A percentile compares a stretch with the other conserved stretches of the same genome.
phyloP scores from a whole-genome alignment of 2,888 invertebrate genomes.

The Chymomyza caudatula region DNA sequence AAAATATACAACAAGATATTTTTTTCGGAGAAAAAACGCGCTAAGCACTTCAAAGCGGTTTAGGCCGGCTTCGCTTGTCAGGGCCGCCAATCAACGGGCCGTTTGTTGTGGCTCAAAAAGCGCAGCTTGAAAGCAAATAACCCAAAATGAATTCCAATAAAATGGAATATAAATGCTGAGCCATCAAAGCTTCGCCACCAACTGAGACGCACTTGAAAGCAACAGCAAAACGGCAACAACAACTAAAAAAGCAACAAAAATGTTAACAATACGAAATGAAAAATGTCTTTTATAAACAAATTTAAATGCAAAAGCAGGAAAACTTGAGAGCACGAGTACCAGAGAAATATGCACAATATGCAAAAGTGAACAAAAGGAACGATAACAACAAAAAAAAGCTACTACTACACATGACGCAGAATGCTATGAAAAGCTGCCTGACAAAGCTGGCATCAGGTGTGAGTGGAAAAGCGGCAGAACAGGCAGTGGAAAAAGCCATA shows the following conservation, averaged over 20 bases:
- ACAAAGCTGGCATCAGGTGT: background rate
- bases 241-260: conserved; percentile 25
- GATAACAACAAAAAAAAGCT: conserved; percentile 22
- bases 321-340: conserved; percentile 33
- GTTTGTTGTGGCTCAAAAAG: conserved; percentile 51
- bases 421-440: conserved; percentile 33
- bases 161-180: conserved; percentile 59
- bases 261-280: conserved; percentile 14
- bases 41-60: conserved; percentile 36
- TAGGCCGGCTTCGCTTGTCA: conserved; percentile 19
- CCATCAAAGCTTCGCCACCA: conserved; percentile 56
- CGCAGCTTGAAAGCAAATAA: conserved; percentile 60
- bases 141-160: conserved; percentile 63
- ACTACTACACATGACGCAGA: conserved; percentile 1
- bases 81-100: conserved; percentile 54
- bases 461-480: background rate
- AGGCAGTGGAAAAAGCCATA: conserved; percentile 13
- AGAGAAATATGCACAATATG: conserved; percentile 57
- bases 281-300: conserved; percentile 22
- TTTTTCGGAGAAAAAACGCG: background rate
- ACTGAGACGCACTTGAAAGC: conserved; percentile 33
- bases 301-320: conserved; percentile 47
- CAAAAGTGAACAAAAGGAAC: conserved; percentile 43
- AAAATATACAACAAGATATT: background rate
- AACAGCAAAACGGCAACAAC: conserved; percentile 6